Percentiles rank a stretch among this genome's conserved stretches.
phyloP scores from a whole-genome alignment of 2,888 invertebrate genomes.

The Scaptomyza flava region DNA sequence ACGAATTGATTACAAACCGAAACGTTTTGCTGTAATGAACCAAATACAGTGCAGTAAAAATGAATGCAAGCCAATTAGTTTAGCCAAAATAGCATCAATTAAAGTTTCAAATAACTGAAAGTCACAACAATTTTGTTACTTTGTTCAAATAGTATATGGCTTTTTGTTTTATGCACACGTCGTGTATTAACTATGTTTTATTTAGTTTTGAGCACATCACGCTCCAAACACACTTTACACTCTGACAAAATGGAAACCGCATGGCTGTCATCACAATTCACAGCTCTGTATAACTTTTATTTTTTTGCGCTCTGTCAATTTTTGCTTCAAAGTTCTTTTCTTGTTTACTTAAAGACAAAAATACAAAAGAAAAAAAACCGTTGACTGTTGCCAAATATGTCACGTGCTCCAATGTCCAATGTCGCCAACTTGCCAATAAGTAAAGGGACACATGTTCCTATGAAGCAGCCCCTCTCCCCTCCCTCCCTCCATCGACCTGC shows the following conservation, averaged over 20 bases:
- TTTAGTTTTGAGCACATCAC: slow-evolving; percentile 23
- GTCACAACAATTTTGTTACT: background rate
- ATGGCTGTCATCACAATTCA: slow-evolving; percentile 48
- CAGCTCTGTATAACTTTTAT: background rate
- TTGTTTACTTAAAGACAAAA: slow-evolving; percentile 38
- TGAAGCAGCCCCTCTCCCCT: slow-evolving; percentile 1
- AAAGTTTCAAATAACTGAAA: background rate
- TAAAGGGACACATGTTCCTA: slow-evolving; percentile 58
- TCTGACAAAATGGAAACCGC: slow-evolving; percentile 40
- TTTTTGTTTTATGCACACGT: slow-evolving; percentile 3
- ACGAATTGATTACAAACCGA: background rate
- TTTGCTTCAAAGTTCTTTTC: background rate
- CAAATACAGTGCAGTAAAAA: background rate
- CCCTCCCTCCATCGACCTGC: background rate
- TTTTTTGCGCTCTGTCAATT: background rate
- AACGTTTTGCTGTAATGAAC: background rate
- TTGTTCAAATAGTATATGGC: background rate
- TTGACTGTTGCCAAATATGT: slow-evolving; percentile 66
- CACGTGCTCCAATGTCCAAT: slow-evolving; percentile 67
- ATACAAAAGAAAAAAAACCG: slow-evolving; percentile 2
- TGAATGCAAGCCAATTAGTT: too few relatives aligned
- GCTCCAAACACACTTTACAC: background rate
- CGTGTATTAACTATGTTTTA: slow-evolving; percentile 20
- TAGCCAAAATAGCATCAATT: background rate
- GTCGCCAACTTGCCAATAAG: slow-evolving; percentile 68